These are phyloP conservation scores for Pteropus alecto DNA, from an alignment of 2,113 vertebrate species.

Conservation along the genomic window DNA sequence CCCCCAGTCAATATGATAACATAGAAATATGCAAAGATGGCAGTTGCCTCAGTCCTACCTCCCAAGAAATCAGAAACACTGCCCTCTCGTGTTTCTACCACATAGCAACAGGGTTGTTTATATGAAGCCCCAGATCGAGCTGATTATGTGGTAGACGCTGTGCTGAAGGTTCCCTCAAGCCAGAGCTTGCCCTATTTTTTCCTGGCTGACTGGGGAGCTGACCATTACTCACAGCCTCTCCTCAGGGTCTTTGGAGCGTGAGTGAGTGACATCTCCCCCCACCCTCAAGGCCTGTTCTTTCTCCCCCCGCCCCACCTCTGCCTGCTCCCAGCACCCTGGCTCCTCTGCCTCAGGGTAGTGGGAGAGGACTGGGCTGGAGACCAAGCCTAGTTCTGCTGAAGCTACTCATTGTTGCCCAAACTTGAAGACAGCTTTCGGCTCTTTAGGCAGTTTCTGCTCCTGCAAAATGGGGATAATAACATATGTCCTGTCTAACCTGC, in stretches of 20 bases:
- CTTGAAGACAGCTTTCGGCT: background rate
- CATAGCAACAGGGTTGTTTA: background rate
- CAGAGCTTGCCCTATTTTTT: background rate
- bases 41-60: background rate
- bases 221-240: background rate
- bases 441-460: background rate
- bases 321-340: background rate
- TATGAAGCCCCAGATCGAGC: background rate
- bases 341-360: background rate
- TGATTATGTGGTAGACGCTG: background rate
- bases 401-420: background rate
- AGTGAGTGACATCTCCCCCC: background rate
- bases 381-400: background rate
- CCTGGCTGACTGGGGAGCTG: background rate
- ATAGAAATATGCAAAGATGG: background rate
- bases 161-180: background rate
- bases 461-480: background rate
- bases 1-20: background rate
- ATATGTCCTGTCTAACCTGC: accelerated
- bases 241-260: background rate
- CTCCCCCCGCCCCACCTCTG: too few species aligned
- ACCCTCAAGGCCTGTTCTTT: background rate
- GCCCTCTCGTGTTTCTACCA: background rate
- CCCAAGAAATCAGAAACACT: background rate
- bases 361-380: background rate